Evolutionary conservation across 2,888 invertebrate genomes (phyloP).

Genomic region (Andrena dorsata): DNA sequence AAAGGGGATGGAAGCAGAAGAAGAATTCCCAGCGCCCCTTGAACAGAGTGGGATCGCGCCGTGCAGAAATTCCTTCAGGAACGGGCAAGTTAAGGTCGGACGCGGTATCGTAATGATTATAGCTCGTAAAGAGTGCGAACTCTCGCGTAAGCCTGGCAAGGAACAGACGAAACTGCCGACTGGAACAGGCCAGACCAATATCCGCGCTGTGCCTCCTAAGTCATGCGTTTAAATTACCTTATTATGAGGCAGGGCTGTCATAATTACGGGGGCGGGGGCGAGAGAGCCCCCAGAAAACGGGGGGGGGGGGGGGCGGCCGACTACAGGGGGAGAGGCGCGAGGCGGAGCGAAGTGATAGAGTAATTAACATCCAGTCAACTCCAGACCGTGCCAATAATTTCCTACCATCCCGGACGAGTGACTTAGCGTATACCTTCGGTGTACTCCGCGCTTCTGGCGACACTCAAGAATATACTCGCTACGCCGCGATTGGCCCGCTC

Average conservation of each 20-base stretch:
- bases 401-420: slow-evolving; percentile 66
- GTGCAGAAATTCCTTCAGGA: slow-evolving; percentile 31
- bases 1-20: neutral
- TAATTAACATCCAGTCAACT: slow-evolving; percentile 81
- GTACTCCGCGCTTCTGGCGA: slow-evolving; percentile 29
- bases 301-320: neutral
- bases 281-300: slow-evolving; percentile 28
- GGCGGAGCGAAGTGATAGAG: slow-evolving; percentile 73
- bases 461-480: neutral
- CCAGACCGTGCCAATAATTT: slow-evolving; percentile 78
- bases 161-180: slow-evolving; percentile 64
- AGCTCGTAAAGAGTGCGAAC: slow-evolving; percentile 64
- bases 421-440: slow-evolving; percentile 51
- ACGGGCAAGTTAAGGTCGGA: slow-evolving; percentile 34
- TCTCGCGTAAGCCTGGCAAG: slow-evolving; percentile 47
- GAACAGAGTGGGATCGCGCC: slow-evolving; percentile 11
- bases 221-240: slow-evolving; percentile 84
- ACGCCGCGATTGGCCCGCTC: neutral
- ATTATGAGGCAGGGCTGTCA: slow-evolving; percentile 81
- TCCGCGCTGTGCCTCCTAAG: slow-evolving; percentile 77
- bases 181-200: slow-evolving; percentile 70
- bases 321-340: slow-evolving; percentile 12
- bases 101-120: slow-evolving; percentile 64
- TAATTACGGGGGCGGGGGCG: slow-evolving; percentile 76
- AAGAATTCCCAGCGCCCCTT: slow-evolving; percentile 17